Base-by-base conservation (phyloP, 2,888 invertebrate genomes). In the Ernsta delagoae region DNA sequence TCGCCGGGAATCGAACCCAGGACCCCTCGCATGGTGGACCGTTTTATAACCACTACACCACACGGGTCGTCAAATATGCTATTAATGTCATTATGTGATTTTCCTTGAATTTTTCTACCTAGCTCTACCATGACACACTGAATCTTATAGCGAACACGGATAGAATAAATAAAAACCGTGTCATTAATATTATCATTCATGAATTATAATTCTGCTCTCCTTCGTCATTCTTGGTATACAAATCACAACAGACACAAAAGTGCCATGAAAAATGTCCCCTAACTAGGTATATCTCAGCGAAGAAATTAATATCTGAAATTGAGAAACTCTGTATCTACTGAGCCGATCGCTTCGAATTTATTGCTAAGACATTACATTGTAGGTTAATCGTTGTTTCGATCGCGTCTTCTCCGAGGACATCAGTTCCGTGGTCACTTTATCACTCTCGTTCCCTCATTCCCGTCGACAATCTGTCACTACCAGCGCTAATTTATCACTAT, bases 341-440 rank as follows among this genome's bases (percentile, higher is more conserved):
- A 24, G 61, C 60, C 61, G 61, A 67, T 67, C 67, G 36, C n/a
- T 61, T 67, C 60, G 45, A 61, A 67, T 67, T 67, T 67, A 67
- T 67, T 61, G 67, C 67, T 61, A 45, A 67, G 60, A 43, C 61
- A 61, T 61, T 67, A 67, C 45, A 24, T 45, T 61, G 54, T 70
- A 67, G 71, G 71, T 77, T 77, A 75, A 77, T 76, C 73, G 76
- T 75, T 74, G 75, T 73, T 75, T 73, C 75, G 73, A 71, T 71
- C 70, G 66, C 61, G 24, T 4, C 61, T 61, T 45, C 9, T 39
- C 12, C 11, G 31, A 53, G 57, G 53, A 24, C 63, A 43, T 56
- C 54, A 34, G 54, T 41, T 50, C 48, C 24, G 48, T 24, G 59
- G 65, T 43, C 48, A 39, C 59, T 48, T 59, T 39, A 59, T 59